A percentile compares a stretch with the other conserved stretches of the same genome.
Evolutionary conservation across 1,140 invertebrate genomes (phyloP).

Genomic region (Diachasmimorpha longicaudata): DNA sequence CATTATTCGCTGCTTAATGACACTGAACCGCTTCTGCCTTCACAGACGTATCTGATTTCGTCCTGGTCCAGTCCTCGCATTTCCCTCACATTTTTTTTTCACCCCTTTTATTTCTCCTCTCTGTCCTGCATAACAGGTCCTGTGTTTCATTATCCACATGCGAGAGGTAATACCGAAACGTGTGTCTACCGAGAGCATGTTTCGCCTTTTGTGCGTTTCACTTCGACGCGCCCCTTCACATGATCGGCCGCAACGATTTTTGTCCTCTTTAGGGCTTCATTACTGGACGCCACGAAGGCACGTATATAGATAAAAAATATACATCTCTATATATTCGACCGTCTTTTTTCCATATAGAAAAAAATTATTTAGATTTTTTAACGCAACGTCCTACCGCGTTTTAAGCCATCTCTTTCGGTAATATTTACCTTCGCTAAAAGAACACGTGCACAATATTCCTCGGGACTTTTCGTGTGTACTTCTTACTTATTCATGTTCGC

Average conservation of each 20-base stretch:
- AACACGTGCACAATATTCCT: no score
- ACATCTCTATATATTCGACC: background rate
- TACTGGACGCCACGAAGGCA: background rate
- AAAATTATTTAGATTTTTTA: no score
- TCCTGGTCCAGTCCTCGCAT: background rate
- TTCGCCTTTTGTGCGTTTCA: slow-evolving; percentile 12
- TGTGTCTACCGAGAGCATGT: background rate
- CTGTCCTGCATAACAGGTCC: background rate
- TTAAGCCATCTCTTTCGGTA: no score
- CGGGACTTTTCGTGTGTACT: background rate
- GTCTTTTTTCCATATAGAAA: no score
- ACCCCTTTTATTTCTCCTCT: background rate
- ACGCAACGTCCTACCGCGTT: no score
- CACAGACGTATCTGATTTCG: slow-evolving; percentile 16
- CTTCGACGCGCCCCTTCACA: background rate
- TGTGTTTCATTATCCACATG: background rate
- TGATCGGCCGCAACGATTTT: background rate
- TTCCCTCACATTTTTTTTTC: background rate
- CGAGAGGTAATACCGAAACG: background rate
- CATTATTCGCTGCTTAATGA: slow-evolving; percentile 13
- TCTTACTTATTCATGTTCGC: background rate
- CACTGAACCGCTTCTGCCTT: background rate
- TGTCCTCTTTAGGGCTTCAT: slow-evolving; percentile 15
- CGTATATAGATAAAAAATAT: background rate
- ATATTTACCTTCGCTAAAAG: no score